These are phyloP conservation scores for Choristoneura rosaceana DNA, from an alignment of 2,888 invertebrate genomes.

Conservation along the genomic window DNA sequence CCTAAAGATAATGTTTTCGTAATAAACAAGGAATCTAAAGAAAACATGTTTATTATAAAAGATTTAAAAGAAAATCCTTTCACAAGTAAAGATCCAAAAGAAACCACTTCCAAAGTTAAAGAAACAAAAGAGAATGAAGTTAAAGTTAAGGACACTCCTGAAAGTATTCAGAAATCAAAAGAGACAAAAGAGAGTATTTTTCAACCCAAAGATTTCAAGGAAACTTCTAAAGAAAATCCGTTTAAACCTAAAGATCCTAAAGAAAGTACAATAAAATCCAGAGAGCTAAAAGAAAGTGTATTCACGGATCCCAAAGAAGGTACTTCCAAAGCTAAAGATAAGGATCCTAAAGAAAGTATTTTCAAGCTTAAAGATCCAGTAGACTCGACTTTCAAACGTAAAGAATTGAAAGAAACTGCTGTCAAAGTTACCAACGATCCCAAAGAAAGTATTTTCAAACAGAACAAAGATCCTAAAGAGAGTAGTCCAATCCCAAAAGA, in stretches of 20 bases:
- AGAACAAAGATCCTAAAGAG: slow-evolving; percentile 38
- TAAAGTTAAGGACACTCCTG: slow-evolving; percentile 24
- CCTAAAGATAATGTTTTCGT: slow-evolving; percentile 34
- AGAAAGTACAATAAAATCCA: slow-evolving; percentile 17
- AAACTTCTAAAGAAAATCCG: slow-evolving; percentile 18
- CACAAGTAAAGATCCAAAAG: slow-evolving; percentile 33
- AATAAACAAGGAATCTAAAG: slow-evolving; percentile 32
- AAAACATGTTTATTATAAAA: slow-evolving; percentile 27
- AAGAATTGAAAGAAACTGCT: slow-evolving; percentile 27
- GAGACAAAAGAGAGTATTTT: slow-evolving; percentile 27
- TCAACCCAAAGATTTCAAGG: slow-evolving; percentile 28
- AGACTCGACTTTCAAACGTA: slow-evolving; percentile 19
- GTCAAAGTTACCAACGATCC: slow-evolving; percentile 25
- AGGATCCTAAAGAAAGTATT: slow-evolving; percentile 35
- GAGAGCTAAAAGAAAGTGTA: slow-evolving; percentile 21
- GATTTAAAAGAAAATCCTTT: slow-evolving; percentile 24
- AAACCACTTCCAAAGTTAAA: slow-evolving; percentile 29
- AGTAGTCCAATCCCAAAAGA: slow-evolving; percentile 40
- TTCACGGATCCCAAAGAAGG: slow-evolving; percentile 25
- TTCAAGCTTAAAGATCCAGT: slow-evolving; percentile 26
- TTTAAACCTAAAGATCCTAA: slow-evolving; percentile 24
- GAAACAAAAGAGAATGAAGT: slow-evolving; percentile 22
- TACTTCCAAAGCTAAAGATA: slow-evolving; percentile 22
- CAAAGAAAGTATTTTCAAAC: slow-evolving; percentile 33
- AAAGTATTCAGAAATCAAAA: slow-evolving; percentile 25